Evolutionary conservation across 2,888 invertebrate genomes (phyloP).

Genomic region (Drosophila macrothrix): DNA sequence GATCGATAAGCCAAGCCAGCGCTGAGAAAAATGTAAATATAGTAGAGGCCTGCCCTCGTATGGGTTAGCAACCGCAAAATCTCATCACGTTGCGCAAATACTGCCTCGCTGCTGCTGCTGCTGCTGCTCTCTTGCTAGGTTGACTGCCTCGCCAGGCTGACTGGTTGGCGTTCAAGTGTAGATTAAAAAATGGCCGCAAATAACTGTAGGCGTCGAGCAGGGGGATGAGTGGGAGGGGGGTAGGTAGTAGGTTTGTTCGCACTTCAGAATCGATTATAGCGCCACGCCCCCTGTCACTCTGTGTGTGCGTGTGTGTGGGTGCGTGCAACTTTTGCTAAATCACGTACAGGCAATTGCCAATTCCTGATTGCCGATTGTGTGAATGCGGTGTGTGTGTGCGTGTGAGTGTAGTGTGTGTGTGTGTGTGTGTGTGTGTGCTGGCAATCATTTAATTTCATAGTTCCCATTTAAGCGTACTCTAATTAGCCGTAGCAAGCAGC

Average conservation of each 20-base stretch:
- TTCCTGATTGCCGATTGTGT: constrained; percentile 58
- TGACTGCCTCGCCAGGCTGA: neutral
- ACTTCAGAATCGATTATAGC: constrained; percentile 76
- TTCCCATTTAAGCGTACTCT: constrained; percentile 19
- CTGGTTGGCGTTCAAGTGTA: constrained; percentile 73
- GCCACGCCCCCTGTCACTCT: constrained; percentile 41
- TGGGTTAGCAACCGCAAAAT: constrained; percentile 73
- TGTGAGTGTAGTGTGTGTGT: constrained; percentile 21
- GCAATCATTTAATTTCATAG: constrained; percentile 44
- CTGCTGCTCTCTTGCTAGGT: neutral
- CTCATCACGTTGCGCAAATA: constrained; percentile 81
- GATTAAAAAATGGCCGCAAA: constrained; percentile 80
- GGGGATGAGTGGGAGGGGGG: neutral
- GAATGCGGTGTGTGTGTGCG: constrained; percentile 20
- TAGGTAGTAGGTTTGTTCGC: constrained; percentile 53
- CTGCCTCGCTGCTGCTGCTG: constrained; percentile 69
- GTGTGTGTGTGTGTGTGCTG: constrained; percentile 19
- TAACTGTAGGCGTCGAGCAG: constrained; percentile 58
- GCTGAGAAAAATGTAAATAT: constrained; percentile 71
- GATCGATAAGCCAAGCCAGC: constrained; percentile 67
- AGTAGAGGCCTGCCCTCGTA: constrained; percentile 37
- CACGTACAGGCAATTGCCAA: constrained; percentile 74
- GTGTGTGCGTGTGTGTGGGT: constrained; percentile 8
- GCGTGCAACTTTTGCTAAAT: constrained; percentile 66
- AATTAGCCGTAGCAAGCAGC: constrained; percentile 34